These are phyloP conservation scores for Genyomyrus donnyi DNA, from an alignment of 2,113 vertebrate species.

Conservation along the genomic window DNA sequence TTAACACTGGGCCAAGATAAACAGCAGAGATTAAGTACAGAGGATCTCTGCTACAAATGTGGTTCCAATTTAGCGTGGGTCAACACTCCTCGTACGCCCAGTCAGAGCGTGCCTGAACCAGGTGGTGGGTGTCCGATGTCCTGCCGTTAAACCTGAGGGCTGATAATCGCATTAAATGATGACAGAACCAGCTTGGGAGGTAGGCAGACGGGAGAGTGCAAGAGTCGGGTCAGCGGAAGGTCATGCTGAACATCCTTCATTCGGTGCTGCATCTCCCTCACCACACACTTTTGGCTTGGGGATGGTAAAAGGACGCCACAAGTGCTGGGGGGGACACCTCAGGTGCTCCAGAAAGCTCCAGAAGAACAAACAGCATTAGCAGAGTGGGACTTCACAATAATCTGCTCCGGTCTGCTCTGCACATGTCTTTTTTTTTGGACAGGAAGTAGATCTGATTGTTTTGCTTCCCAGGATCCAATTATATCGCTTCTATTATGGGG, in stretches of 20 bases:
- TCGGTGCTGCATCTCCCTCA: not conserved
- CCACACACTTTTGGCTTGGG: not conserved
- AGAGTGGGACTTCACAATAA: not conserved
- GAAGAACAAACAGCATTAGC: slow-evolving; percentile 4
- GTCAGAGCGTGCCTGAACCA: not conserved
- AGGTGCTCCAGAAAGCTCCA: slow-evolving; percentile 7
- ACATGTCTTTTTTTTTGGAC: not conserved
- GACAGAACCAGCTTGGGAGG: not conserved
- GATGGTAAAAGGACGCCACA: not conserved
- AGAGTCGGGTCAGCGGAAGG: not conserved
- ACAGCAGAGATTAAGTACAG: not conserved
- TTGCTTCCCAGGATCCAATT: not conserved
- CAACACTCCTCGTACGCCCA: not conserved
- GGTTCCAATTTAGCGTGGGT: slow-evolving; percentile 10
- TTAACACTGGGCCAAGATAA: slow-evolving; percentile 13
- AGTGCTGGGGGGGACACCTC: not conserved
- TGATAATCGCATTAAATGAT: not conserved
- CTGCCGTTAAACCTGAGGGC: not conserved
- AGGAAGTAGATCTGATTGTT: not conserved
- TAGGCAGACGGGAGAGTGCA: not conserved
- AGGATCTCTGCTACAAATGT: not conserved
- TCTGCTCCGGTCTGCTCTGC: not conserved
- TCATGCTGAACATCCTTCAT: not conserved
- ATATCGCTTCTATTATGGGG: not conserved
- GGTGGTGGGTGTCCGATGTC: not conserved